Base-by-base conservation (phyloP, 2,797 vertebrate genomes). In the Zonotrichia albicollis region DNA sequence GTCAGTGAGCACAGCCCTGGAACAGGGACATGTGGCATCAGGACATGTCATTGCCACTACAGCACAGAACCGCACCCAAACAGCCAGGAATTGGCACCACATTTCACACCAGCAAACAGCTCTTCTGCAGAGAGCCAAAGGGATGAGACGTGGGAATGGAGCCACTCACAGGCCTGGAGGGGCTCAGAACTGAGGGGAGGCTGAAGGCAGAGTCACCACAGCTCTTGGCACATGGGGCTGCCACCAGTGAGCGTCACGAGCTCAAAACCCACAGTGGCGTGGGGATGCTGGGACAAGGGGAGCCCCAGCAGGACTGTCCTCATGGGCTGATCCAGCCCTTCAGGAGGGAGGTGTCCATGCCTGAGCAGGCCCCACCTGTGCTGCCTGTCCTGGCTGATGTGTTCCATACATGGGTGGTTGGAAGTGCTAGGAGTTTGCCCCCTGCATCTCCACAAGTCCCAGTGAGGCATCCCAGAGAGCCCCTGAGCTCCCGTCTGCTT, bases 281-380 rank as follows among this genome's bases (percentile, higher is more conserved):
- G 46, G 42, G 51, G 17, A 66, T 66, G 42, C 62, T 66, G 62
- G 54, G 34, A 61, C 0, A 4, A 68, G 32, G n/a, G 15, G 11
- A 38, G 22, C 13, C 45, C 45, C 16, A 42, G 29, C 60, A 90
- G 46, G 27, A 55, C 0, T 7, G 73, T 32, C 43, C 43, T 62
- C 15, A 11, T 16, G 27, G 34, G 23, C 45, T 77, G 48, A 32
- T 25, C 22, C 73, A 80, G 22, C 9, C 38, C 22, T 23, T 38
- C 58, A 42, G 1, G 0, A 62, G 53, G 21, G 38, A 86, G 18
- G 29, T 1, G 4, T 13, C 38, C 1, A 1, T 65, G 38, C 38
- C 55, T 0, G 1, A 82, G 70, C 25, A 51, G 26, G 36, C 34
- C 6, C 2, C 25, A 17, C 16, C 10, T 9, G 0, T 12, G 40